Percentiles rank a stretch among this genome's conserved stretches.
phyloP scores from a whole-genome alignment of 2,113 vertebrate species.

The Himantopus leucocephalus region DNA sequence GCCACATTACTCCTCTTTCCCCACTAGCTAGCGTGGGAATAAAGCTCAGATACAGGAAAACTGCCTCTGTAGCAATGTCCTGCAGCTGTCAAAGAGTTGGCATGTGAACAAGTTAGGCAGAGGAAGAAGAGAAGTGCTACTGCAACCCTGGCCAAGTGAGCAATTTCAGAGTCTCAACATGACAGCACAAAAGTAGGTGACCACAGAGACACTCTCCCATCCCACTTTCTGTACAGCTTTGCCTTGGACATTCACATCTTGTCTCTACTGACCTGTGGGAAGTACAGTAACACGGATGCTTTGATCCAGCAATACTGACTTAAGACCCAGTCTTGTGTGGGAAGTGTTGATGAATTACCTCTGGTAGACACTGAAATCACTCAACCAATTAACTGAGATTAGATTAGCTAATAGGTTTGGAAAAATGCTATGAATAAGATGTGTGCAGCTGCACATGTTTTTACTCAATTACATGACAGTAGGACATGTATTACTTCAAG shows the following conservation, averaged over 20 bases:
- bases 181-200: not conserved
- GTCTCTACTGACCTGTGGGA: not conserved
- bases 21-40: constrained; percentile 40
- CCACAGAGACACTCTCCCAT: not conserved
- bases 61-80: constrained; percentile 5
- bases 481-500: not conserved
- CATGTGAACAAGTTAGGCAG: not conserved
- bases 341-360: constrained; percentile 28
- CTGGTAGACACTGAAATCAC: constrained; percentile 12
- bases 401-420: constrained; percentile 21
- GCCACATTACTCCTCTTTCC: not conserved
- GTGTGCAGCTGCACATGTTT: not conserved
- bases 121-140: not conserved
- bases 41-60: not conserved
- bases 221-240: not conserved
- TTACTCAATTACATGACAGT: constrained; percentile 20
- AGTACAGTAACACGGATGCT: not conserved
- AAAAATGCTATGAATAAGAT: not conserved
- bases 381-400: constrained; percentile 43
- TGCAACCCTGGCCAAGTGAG: not conserved
- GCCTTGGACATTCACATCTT: not conserved
- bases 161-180: not conserved
- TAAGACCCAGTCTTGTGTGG: not conserved
- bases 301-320: not conserved
- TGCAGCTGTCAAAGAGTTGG: constrained; percentile 43